Evolutionary conservation across 2,888 invertebrate genomes (phyloP).

Genomic region (Tinea pellionella): DNA sequence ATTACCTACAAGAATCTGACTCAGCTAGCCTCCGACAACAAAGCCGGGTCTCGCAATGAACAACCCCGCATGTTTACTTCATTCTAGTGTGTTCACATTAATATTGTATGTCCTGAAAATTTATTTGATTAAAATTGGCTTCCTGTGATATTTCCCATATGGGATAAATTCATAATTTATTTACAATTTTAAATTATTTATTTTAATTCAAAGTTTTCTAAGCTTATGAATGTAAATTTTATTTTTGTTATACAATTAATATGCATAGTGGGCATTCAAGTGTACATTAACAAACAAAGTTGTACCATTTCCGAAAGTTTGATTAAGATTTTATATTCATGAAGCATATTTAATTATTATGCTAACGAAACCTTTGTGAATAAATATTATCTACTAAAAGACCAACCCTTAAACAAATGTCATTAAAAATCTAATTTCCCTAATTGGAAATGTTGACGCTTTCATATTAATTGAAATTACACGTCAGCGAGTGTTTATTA

Average conservation of each 20-base stretch:
- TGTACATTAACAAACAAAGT: conserved; percentile 52
- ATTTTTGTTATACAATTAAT: conserved; percentile 31
- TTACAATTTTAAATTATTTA: not conserved
- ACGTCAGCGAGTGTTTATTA: not conserved
- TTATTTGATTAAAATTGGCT: not conserved
- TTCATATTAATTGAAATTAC: not conserved
- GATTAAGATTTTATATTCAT: conserved; percentile 63
- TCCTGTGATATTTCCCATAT: not conserved
- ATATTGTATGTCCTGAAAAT: not conserved
- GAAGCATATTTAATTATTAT: conserved; percentile 67
- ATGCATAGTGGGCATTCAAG: conserved; percentile 58
- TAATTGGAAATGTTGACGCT: not conserved
- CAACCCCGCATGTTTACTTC: conserved; percentile 20
- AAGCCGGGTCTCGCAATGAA: conserved; percentile 17
- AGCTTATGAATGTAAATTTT: not conserved
- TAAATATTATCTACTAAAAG: conserved; percentile 9
- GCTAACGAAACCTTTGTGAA: conserved; percentile 51
- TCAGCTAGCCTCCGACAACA: conserved; percentile 33
- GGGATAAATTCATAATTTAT: too few species aligned
- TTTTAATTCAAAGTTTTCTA: not conserved
- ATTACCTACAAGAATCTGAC: conserved; percentile 57
- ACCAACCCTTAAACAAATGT: conserved; percentile 2
- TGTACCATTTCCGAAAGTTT: conserved; percentile 55
- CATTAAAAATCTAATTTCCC: conserved; percentile 4
- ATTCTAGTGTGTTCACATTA: conserved; percentile 4